Conservation (phyloP, 2,888 invertebrate genomes). For the Ceraclea dissimilis region DNA sequence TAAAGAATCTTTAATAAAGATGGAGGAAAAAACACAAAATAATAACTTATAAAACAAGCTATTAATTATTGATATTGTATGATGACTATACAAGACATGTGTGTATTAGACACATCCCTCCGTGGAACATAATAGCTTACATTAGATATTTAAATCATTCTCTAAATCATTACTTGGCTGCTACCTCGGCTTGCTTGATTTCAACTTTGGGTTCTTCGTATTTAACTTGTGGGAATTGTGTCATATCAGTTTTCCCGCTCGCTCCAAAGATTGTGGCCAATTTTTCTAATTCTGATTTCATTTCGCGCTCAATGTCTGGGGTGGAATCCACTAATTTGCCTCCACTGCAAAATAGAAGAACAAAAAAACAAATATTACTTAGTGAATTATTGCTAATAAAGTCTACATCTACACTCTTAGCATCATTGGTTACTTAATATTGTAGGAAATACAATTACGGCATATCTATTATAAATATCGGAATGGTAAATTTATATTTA, state of each 20-base stretch:
- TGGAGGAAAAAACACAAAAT: conserved; percentile 6
- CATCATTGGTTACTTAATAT: too few species aligned
- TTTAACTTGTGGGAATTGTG: conserved; percentile 79
- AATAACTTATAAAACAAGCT: background rate
- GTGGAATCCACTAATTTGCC: conserved; percentile 78
- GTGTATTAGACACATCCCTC: too few species aligned
- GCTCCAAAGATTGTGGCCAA: conserved; percentile 71
- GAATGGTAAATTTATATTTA: too few species aligned
- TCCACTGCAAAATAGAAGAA: conserved; percentile 50
- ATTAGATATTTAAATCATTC: too few species aligned
- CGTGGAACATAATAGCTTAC: too few species aligned
- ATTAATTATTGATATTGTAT: too few species aligned
- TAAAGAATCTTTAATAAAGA: conserved; percentile 18
- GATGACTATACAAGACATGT: too few species aligned
- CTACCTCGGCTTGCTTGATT: conserved; percentile 40
- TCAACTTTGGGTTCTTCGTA: conserved; percentile 69
- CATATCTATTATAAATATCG: too few species aligned
- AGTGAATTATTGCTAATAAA: too few species aligned
- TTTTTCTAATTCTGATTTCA: conserved; percentile 73
- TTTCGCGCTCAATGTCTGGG: conserved; percentile 66
- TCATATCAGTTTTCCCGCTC: conserved; percentile 73
- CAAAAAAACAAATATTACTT: conserved; percentile 24
- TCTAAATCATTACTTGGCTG: conserved; percentile 12
- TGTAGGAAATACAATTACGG: too few species aligned
- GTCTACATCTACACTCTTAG: too few species aligned